Conservation (phyloP, 2,113 vertebrate genomes). For the Eretmochelys imbricata region DNA sequence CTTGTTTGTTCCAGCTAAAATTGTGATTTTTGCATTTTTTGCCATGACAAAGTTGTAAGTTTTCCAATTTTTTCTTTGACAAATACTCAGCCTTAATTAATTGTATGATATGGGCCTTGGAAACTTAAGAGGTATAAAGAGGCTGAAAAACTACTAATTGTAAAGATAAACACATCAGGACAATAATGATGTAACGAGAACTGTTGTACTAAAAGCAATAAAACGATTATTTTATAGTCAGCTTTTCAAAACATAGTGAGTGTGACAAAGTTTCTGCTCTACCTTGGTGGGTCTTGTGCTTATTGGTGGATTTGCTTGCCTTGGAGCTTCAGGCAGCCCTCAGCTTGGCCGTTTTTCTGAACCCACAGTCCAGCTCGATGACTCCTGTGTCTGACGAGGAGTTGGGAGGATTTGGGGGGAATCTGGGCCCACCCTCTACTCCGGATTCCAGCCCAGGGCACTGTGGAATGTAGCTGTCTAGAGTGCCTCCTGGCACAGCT, state of each 20-base stretch:
- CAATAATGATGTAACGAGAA: neutral
- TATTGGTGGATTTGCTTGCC: no score
- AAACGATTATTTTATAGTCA: neutral
- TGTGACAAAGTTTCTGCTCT: neutral
- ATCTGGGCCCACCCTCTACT: no score
- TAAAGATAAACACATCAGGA: neutral
- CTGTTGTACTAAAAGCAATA: neutral
- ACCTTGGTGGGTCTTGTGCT: no score
- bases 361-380: no score
- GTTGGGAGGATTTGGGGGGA: no score
- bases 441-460: no score
- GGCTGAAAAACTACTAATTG: constrained; percentile 1
- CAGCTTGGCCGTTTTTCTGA: no score
- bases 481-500: no score
- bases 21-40: neutral
- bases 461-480: no score
- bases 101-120: neutral
- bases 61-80: neutral
- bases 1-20: neutral
- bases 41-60: neutral
- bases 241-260: constrained; percentile 3
- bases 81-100: neutral
- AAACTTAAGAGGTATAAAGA: neutral
- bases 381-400: no score
- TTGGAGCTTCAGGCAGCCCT: no score